phyloP scores from a whole-genome alignment of 2,113 vertebrate genomes.

The Heterocephalus glaber region DNA sequence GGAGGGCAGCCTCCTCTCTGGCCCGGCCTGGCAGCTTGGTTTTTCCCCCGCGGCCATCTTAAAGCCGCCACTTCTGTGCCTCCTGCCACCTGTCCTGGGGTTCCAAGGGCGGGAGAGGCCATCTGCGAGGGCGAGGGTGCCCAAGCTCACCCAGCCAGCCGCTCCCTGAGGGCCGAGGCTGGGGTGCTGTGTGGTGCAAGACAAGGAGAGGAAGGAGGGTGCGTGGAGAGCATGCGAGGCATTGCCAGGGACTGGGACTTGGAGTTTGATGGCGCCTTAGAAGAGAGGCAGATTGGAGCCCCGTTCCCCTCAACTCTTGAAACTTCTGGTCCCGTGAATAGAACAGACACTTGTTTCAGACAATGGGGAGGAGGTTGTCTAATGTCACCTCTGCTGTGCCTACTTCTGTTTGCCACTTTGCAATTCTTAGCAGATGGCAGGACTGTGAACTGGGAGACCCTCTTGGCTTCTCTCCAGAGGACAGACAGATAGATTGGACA shows the following conservation, averaged over 20 bases:
- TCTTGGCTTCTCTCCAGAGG: neutral
- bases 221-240: neutral
- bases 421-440: neutral
- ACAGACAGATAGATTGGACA: neutral
- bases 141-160: neutral
- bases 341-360: neutral
- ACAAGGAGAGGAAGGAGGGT: neutral
- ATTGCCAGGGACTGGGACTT: neutral
- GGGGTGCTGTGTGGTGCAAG: neutral
- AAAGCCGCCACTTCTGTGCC: neutral
- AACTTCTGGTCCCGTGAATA: neutral
- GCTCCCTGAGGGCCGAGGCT: neutral
- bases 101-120: neutral
- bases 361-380: neutral
- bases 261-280: neutral
- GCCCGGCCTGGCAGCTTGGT: neutral
- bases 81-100: neutral
- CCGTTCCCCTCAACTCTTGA: constrained; percentile 41
- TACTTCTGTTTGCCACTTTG: neutral
- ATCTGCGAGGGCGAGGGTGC: neutral
- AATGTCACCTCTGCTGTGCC: neutral
- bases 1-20: neutral
- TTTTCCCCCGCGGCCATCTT: constrained; percentile 39
- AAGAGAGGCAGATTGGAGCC: neutral
- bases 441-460: neutral